These are phyloP conservation scores for Pachycephus smyrnensis DNA, from an alignment of 2,888 invertebrate genomes.

Conservation along the genomic window DNA sequence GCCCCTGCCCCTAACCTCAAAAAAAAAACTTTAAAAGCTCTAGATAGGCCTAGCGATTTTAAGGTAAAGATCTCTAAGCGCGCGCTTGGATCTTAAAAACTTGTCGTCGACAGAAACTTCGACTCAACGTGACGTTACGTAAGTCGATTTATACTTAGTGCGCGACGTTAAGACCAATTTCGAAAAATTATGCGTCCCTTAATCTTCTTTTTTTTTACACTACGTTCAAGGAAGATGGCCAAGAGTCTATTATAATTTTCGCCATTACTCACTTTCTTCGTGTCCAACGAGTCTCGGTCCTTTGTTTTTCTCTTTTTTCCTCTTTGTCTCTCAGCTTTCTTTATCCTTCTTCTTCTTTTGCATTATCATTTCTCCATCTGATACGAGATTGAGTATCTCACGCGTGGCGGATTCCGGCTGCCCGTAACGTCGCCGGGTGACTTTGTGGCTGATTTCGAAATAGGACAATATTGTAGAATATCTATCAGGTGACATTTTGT, in stretches of 20 bases:
- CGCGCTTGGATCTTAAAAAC: conserved; percentile 29
- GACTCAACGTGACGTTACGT: not conserved
- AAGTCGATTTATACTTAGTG: not conserved
- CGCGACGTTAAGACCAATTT: conserved; percentile 1
- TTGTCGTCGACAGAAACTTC: not conserved
- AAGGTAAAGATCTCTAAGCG: conserved; percentile 35
- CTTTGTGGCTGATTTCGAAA: not conserved
- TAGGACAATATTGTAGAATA: conserved; percentile 2
- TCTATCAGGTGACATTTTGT: not conserved
- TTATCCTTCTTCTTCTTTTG: not conserved
- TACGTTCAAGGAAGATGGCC: not conserved
- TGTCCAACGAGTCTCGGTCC: conserved; percentile 28
- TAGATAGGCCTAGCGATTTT: conserved; percentile 37
- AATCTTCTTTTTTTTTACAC: not conserved
- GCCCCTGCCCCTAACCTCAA: not conserved
- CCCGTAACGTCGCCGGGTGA: not conserved
- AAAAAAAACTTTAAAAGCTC: not conserved
- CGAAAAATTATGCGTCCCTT: not conserved
- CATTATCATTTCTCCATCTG: not conserved
- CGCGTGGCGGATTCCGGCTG: not conserved
- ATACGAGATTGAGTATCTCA: not conserved
- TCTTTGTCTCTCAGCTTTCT: not conserved
- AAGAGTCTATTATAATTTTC: conserved; percentile 21
- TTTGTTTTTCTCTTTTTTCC: conserved; percentile 16
- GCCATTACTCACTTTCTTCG: conserved; percentile 36